Conservation (phyloP, 1,140 invertebrate species). For the Lepidotrigona ventralis region DNA sequence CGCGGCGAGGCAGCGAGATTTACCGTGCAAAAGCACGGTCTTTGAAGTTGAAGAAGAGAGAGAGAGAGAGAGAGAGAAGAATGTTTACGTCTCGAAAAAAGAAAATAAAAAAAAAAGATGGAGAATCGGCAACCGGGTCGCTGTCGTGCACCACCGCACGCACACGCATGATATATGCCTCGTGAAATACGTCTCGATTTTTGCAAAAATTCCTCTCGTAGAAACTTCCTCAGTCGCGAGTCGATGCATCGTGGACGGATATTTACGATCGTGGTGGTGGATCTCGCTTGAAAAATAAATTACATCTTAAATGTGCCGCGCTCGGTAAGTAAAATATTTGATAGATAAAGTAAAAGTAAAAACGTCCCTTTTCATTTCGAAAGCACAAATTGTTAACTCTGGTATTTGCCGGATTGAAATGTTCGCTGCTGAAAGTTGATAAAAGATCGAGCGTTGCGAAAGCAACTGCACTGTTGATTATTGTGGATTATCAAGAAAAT, state of each 20-base stretch:
- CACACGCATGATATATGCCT: neutral
- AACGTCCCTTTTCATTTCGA: too few species aligned
- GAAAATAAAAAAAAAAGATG: neutral
- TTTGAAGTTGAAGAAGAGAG: constrained; percentile 16
- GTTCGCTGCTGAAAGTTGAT: neutral
- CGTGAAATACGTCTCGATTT: neutral
- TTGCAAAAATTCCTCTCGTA: neutral
- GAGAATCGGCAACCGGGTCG: neutral
- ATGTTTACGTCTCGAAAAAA: constrained; percentile 41
- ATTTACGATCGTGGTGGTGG: constrained; percentile 22
- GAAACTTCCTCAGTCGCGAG: neutral
- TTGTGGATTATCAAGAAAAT: too few species aligned
- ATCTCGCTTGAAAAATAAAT: constrained; percentile 19
- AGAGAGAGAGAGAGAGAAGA: constrained; percentile 24
- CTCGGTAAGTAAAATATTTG: neutral
- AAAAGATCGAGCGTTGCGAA: neutral
- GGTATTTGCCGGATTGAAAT: too few species aligned
- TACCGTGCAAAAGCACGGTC: constrained; percentile 19
- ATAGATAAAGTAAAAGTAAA: too few species aligned
- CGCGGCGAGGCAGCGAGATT: constrained; percentile 39
- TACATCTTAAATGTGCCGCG: neutral
- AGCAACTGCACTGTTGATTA: too few species aligned
- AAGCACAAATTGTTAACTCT: neutral
- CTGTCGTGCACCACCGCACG: neutral
- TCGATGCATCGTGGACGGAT: neutral